These are phyloP conservation scores for Periophthalmodon schlosseri DNA, from an alignment of 2,113 vertebrate species.

Conservation along the genomic window DNA sequence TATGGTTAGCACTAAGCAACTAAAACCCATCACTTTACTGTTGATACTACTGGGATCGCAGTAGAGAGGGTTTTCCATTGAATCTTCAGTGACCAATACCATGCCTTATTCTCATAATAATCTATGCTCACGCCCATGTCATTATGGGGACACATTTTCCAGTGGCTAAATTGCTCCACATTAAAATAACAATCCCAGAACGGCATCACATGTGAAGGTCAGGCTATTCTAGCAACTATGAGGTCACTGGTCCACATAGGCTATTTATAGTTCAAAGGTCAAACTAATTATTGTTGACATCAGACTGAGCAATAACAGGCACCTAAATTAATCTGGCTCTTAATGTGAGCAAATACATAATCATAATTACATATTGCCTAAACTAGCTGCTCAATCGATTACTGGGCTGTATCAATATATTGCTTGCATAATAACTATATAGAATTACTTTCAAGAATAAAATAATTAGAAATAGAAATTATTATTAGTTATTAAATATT, in stretches of 20 bases:
- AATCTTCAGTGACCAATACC: neutral
- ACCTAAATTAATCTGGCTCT: neutral
- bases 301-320: neutral
- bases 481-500: too few species aligned
- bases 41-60: neutral
- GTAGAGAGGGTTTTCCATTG: neutral
- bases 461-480: too few species aligned
- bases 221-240: neutral
- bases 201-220: neutral
- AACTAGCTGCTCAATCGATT: neutral
- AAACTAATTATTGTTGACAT: constrained; percentile 4
- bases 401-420: neutral
- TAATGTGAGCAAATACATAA: neutral
- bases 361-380: neutral
- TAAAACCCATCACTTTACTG: neutral
- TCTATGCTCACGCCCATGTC: neutral
- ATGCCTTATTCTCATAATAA: neutral
- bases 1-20: too few species aligned
- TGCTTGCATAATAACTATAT: neutral
- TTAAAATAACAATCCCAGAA: constrained; percentile 1
- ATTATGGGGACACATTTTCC: neutral
- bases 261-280: constrained; percentile 24
- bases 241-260: constrained; percentile 10
- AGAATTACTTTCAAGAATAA: too few species aligned
- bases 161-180: neutral